Evolutionary conservation across 2,113 vertebrate genomes (phyloP).

Genomic region (Lampris incognitus): DNA sequence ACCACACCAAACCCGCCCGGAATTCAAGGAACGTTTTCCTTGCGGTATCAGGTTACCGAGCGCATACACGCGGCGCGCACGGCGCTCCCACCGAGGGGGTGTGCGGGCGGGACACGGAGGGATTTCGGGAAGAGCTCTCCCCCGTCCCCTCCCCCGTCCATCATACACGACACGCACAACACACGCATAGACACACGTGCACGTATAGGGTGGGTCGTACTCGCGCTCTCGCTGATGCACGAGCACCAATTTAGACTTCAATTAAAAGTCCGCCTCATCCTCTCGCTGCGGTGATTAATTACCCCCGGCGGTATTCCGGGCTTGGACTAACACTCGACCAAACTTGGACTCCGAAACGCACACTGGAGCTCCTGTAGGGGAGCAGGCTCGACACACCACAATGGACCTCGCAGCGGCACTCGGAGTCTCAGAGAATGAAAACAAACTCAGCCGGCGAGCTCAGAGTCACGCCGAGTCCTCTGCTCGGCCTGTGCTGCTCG

Average conservation of each 20-base stretch:
- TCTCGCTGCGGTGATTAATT: conserved; percentile 63
- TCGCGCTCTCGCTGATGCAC: conserved; percentile 40
- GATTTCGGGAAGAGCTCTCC: conserved; percentile 15
- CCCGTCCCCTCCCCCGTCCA: conserved; percentile 47
- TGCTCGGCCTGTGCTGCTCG: too few species aligned
- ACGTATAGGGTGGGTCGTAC: background rate
- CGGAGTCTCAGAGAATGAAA: background rate
- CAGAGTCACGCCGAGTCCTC: too few species aligned
- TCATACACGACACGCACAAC: conserved; percentile 60
- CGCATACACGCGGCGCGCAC: conserved; percentile 57
- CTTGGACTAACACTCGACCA: background rate
- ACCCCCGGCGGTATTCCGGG: conserved; percentile 19
- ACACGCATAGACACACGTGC: conserved; percentile 41
- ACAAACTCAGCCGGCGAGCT: background rate
- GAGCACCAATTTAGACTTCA: conserved; percentile 39
- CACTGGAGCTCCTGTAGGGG: conserved; percentile 31
- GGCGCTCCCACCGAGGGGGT: conserved; percentile 40
- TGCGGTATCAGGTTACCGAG: conserved; percentile 78
- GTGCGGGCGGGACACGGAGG: too few species aligned
- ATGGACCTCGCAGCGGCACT: too few species aligned
- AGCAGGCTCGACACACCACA: too few species aligned
- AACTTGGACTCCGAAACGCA: conserved; percentile 35
- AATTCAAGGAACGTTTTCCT: conserved; percentile 81
- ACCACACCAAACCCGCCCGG: conserved; percentile 78
- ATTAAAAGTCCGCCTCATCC: conserved; percentile 40